Conservation (phyloP, 2,888 invertebrate species). For the Acrobasis suavella region DNA sequence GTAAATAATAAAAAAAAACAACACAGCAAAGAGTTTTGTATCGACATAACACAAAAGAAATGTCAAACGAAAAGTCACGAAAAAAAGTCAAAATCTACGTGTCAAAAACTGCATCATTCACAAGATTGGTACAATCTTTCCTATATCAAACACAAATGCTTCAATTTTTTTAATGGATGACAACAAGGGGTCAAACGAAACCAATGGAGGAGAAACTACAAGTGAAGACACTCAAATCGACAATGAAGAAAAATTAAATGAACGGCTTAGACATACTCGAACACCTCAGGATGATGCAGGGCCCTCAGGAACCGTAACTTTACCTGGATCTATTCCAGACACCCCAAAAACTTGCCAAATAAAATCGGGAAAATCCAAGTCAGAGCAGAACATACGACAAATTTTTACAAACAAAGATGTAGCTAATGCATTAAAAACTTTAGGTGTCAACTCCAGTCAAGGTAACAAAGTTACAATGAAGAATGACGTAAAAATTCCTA, state of each 20-base stretch:
- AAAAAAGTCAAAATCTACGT: slow-evolving; percentile 29
- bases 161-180: slow-evolving; percentile 64
- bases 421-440: slow-evolving; percentile 61
- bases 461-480: slow-evolving; percentile 45
- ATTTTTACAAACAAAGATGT: slow-evolving; percentile 66
- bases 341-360: slow-evolving; percentile 36
- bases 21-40: slow-evolving; percentile 1
- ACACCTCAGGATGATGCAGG: slow-evolving; percentile 58
- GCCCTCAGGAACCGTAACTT: slow-evolving; percentile 51
- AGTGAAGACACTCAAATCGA: slow-evolving; percentile 40
- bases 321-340: slow-evolving; percentile 60
- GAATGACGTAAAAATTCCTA: slow-evolving; percentile 57
- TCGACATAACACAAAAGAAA: not conserved
- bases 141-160: slow-evolving; percentile 53
- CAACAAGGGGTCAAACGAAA: slow-evolving; percentile 46
- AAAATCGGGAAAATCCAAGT: slow-evolving; percentile 66
- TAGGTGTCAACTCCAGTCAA: slow-evolving; percentile 54
- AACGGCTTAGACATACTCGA: slow-evolving; percentile 29
- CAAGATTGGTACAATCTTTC: slow-evolving; percentile 43
- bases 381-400: slow-evolving; percentile 68
- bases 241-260: slow-evolving; percentile 30
- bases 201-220: slow-evolving; percentile 45
- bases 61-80: not conserved
- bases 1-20: too few species aligned
- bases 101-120: slow-evolving; percentile 36